Conservation (phyloP, 2,888 invertebrate genomes). For the Oligia latruncula region DNA sequence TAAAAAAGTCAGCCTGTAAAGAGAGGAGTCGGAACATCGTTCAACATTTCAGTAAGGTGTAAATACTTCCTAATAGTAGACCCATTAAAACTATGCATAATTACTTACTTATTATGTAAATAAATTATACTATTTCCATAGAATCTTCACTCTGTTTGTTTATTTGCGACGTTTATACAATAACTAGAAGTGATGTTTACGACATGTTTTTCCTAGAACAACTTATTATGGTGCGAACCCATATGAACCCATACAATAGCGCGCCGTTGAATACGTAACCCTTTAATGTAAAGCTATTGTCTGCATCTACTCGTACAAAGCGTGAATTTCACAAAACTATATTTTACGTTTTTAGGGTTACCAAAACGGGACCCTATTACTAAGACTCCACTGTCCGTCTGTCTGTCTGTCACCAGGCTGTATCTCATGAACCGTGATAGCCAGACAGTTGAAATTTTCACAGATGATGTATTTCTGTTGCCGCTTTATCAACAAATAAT, state of each 20-base stretch:
- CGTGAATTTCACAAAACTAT: constrained; percentile 35
- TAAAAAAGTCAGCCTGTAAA: not conserved
- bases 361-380: no score
- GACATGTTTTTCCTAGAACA: constrained; percentile 70
- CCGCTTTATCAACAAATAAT: no score
- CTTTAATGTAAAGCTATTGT: constrained; percentile 38
- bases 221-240: constrained; percentile 70
- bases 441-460: no score
- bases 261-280: constrained; percentile 42
- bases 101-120: not conserved
- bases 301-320: constrained; percentile 24
- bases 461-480: no score
- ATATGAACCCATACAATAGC: constrained; percentile 65
- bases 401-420: no score
- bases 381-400: no score
- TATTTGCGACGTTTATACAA: constrained; percentile 51
- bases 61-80: not conserved
- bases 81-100: not conserved
- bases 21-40: not conserved
- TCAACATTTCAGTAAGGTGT: not conserved
- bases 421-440: no score
- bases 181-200: constrained; percentile 64
- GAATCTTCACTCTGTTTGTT: constrained; percentile 63
- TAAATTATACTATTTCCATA: constrained; percentile 44
- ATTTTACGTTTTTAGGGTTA: not conserved